These are phyloP conservation scores for Platynereis dumerilii DNA, from an alignment of 2,888 invertebrate species.

Conservation along the genomic window DNA sequence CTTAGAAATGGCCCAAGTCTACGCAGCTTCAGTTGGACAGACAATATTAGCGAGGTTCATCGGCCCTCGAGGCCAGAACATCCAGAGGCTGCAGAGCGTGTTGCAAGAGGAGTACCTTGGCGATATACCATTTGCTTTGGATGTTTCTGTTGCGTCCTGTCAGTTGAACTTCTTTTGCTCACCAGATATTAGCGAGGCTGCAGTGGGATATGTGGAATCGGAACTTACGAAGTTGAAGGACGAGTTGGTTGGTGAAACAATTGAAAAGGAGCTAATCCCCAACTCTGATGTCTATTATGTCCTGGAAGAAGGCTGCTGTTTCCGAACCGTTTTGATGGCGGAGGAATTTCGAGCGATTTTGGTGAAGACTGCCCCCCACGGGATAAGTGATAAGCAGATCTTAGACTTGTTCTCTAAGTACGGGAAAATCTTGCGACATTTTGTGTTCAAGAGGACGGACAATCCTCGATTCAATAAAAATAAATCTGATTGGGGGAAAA, in stretches of 20 bases:
- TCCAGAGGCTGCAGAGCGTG: too few relatives aligned
- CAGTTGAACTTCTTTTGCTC: background rate
- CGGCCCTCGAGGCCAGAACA: too few relatives aligned
- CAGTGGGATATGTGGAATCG: background rate
- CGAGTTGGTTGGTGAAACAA: too few relatives aligned
- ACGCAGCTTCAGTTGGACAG: too few relatives aligned
- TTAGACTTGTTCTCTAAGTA: background rate
- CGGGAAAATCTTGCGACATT: background rate
- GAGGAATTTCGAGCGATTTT: constrained; percentile 10
- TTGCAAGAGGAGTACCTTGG: too few relatives aligned
- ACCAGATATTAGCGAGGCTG: background rate
- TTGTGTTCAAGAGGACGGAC: background rate
- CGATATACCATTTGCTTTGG: too few relatives aligned
- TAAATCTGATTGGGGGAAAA: constrained; percentile 5
- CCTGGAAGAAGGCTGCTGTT: background rate
- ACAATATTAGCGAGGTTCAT: too few relatives aligned
- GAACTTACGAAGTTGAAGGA: too few relatives aligned
- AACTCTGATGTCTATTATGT: constrained; percentile 9
- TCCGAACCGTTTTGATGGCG: constrained; percentile 8
- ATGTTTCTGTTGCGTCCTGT: too few relatives aligned
- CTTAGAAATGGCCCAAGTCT: constrained; percentile 28
- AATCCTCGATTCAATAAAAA: background rate
- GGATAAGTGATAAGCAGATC: background rate
- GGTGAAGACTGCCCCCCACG: background rate
- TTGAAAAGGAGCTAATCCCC: too few relatives aligned